Evolutionary conservation across 2,113 vertebrate genomes (phyloP).

Genomic region (Morone chrysops): DNA sequence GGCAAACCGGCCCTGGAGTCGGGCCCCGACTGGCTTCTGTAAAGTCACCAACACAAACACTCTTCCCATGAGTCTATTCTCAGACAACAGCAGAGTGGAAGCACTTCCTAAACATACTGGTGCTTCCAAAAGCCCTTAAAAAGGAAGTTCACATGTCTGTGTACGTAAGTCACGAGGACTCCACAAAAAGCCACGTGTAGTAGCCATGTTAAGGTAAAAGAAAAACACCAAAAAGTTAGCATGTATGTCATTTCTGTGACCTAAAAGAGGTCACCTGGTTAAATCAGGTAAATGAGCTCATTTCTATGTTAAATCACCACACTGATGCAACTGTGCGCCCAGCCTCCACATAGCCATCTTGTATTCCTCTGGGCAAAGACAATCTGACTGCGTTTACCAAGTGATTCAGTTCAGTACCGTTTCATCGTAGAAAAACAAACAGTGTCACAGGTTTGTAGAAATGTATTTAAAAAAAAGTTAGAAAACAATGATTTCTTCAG

Average conservation of each 20-base stretch:
- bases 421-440: not conserved
- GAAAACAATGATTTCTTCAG: not conserved
- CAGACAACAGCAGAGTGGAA: slow-evolving; percentile 51
- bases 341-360: not conserved
- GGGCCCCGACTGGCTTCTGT: slow-evolving; percentile 10
- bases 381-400: not conserved
- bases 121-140: slow-evolving; percentile 15
- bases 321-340: not conserved
- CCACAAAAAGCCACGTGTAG: not conserved
- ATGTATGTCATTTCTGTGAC: not conserved
- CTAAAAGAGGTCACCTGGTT: not conserved
- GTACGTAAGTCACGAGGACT: slow-evolving; percentile 18
- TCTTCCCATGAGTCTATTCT: slow-evolving; percentile 22
- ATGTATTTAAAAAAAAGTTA: not conserved
- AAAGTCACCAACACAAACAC: slow-evolving; percentile 5
- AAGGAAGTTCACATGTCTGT: slow-evolving; percentile 46
- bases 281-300: not conserved
- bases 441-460: not conserved
- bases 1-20: slow-evolving; percentile 8
- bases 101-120: slow-evolving; percentile 45
- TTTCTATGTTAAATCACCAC: not conserved
- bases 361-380: not conserved
- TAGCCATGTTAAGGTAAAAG: not conserved
- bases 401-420: not conserved
- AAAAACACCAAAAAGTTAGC: not conserved